Conservation (phyloP, 2,797 vertebrate species). For the Adrianichthys oophorus region DNA sequence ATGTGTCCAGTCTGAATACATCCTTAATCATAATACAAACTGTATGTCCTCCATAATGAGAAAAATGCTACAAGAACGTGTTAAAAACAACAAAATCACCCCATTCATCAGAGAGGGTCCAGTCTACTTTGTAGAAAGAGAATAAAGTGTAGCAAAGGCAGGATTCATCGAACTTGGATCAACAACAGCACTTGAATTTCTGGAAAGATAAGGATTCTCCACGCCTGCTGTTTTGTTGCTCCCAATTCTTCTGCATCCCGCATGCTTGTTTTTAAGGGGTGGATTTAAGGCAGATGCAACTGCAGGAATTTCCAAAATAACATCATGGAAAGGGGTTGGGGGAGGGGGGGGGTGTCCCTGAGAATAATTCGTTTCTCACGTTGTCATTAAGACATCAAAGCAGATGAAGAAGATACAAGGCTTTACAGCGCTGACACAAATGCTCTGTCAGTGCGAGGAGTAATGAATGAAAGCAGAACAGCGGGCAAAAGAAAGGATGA, state of each 20-base stretch:
- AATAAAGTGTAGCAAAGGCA: slow-evolving; percentile 18
- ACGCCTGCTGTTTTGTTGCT: slow-evolving; percentile 18
- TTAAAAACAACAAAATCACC: too few relatives aligned
- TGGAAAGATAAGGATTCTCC: slow-evolving; percentile 41
- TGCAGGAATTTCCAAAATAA: slow-evolving; percentile 39
- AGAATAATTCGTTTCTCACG: slow-evolving; percentile 53
- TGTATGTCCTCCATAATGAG: too few relatives aligned
- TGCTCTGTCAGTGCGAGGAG: slow-evolving; percentile 46
- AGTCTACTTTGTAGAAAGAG: slow-evolving; percentile 22
- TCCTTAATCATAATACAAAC: too few relatives aligned
- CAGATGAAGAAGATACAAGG: slow-evolving; percentile 45
- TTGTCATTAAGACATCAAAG: slow-evolving; percentile 77
- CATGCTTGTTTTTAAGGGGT: slow-evolving; percentile 25
- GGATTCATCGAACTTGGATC: slow-evolving; percentile 12
- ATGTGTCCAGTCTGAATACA: too few relatives aligned
- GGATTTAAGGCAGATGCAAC: slow-evolving; percentile 47
- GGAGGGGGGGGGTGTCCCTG: slow-evolving; percentile 10
- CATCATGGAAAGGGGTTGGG: slow-evolving; percentile 21
- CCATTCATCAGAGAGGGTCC: slow-evolving; percentile 9
- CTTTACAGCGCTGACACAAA: slow-evolving; percentile 55
- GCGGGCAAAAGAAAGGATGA: slow-evolving; percentile 30
- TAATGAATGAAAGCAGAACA: slow-evolving; percentile 44
- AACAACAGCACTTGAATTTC: slow-evolving; percentile 30
- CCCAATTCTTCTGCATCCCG: slow-evolving; percentile 16
- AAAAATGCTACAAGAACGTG: too few relatives aligned